Evolutionary conservation across 2,888 invertebrate genomes (phyloP).

Genomic region (Elgonia sp.): DNA sequence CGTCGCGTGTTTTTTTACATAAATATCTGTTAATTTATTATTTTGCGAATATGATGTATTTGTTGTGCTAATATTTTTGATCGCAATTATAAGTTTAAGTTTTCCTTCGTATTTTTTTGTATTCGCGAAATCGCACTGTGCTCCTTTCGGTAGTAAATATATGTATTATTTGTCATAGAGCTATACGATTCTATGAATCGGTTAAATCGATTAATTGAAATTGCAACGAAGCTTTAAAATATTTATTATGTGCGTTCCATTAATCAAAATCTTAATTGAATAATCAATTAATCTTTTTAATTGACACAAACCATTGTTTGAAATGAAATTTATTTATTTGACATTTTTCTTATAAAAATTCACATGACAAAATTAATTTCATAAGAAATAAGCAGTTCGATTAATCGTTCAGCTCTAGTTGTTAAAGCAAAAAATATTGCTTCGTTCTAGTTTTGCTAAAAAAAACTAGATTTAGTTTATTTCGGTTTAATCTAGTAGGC

Average conservation of each 20-base stretch:
- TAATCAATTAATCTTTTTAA: background rate
- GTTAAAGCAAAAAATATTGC: constrained; percentile 43
- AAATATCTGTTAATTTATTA: constrained; percentile 35
- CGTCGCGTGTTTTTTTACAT: constrained; percentile 21
- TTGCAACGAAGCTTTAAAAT: constrained; percentile 2
- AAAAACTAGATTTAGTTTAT: constrained; percentile 26
- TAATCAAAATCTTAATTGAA: constrained; percentile 19
- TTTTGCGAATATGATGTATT: constrained; percentile 18
- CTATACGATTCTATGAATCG: constrained; percentile 68
- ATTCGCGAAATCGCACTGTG: constrained; percentile 32
- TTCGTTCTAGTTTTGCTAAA: constrained; percentile 25
- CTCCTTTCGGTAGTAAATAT: constrained; percentile 17
- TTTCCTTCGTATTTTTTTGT: constrained; percentile 29
- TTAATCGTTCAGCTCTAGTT: constrained; percentile 60
- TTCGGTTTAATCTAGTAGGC: constrained; percentile 32
- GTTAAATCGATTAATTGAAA: constrained; percentile 50
- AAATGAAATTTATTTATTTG: background rate
- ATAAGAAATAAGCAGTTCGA: constrained; percentile 48
- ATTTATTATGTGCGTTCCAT: background rate
- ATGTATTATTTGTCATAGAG: constrained; percentile 49
- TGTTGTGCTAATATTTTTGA: constrained; percentile 52
- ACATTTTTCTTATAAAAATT: constrained; percentile 11
- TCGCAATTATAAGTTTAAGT: constrained; percentile 31
- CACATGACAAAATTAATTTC: background rate
- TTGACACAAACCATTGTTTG: no score